Base-by-base conservation (phyloP, 2,888 invertebrate species). In the Acleris literana region DNA sequence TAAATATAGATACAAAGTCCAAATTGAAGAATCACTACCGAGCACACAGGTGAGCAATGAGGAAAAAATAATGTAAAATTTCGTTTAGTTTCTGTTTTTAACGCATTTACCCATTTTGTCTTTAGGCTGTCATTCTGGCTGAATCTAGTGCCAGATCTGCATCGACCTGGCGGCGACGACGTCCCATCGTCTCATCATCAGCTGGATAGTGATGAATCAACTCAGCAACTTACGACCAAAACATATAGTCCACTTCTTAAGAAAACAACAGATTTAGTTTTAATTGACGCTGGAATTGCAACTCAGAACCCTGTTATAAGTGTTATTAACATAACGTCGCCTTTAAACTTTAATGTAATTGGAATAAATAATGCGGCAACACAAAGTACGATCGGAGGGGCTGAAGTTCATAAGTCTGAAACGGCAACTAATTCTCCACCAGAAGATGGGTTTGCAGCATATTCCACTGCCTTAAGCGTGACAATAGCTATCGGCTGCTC, bases 401-500 rank as follows among this genome's bases (percentile, higher is more conserved):
- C 84, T 71, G 91, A 92, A 57, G 77, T 84, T 2, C 87, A 88
- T 49, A 92, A 86, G 82, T 69, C 80, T n/a, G 91, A 90, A 58
- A 73, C 80, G 1, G 92, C 93, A 0, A 94, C 94, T 20, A 87
- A 93, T 17, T 92, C 93, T 55, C 90, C 93, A n/a, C 95, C 95
- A n/a, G 97, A 97, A 82, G 97, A 97, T 72, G 97, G 97, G 1
- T 97, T 97, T 76, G 97, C 97, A 0, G 97, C 97, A 0, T 98
- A 98, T 79, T 97, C 97, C 0, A 97, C 98, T 4, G 98, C 98
- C 2, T 89, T 98, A 16, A 97, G 97, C 85, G 97, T 98, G 0
- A 98, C 98, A 18, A 97, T 99, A 75, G 98, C 98, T 56, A 98
- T 99, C 71, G 99, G 99, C 48, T 98, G 98, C 81, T 97, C 97